These are phyloP conservation scores for Aurelia aurita DNA, from an alignment of 30 jellyfish, hydroid and myxozoan genomes.

Conservation along the genomic window DNA sequence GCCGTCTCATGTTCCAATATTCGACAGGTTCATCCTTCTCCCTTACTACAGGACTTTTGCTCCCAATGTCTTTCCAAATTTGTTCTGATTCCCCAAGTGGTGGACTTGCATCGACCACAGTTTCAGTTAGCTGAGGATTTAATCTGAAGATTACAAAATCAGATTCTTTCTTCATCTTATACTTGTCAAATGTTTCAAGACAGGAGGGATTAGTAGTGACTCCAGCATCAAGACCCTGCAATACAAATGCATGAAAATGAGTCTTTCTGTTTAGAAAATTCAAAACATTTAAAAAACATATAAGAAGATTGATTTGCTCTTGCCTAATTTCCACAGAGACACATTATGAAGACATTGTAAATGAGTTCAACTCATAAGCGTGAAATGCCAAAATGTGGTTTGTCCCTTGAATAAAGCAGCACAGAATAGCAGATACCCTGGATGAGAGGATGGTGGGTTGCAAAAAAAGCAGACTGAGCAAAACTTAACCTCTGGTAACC, in stretches of 20 bases:
- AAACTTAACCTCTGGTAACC: no score
- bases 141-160: conserved; percentile 51
- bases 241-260: not conserved
- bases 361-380: no score
- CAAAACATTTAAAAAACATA: not conserved
- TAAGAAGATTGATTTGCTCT: no score
- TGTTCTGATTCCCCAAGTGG: conserved; percentile 47
- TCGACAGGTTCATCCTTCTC: conserved; percentile 67
- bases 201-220: conserved; percentile 7
- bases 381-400: no score
- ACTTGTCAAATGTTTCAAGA: conserved; percentile 21
- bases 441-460: no score
- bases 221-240: conserved; percentile 59
- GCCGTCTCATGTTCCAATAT: conserved; percentile 56
- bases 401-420: no score
- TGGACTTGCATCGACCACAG: conserved; percentile 14
- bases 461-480: no score
- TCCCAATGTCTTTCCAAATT: conserved; percentile 30
- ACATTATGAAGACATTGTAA: no score
- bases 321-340: no score
- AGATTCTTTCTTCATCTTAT: conserved; percentile 30
- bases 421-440: no score
- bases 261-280: not conserved
- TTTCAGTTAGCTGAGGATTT: conserved; percentile 7
- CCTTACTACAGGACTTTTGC: conserved; percentile 16